A percentile compares a stretch with the other conserved stretches of the same genome.
These are phyloP conservation scores for Larimichthys polyactis DNA, from an alignment of 2,113 vertebrate species.

Conservation along the genomic window DNA sequence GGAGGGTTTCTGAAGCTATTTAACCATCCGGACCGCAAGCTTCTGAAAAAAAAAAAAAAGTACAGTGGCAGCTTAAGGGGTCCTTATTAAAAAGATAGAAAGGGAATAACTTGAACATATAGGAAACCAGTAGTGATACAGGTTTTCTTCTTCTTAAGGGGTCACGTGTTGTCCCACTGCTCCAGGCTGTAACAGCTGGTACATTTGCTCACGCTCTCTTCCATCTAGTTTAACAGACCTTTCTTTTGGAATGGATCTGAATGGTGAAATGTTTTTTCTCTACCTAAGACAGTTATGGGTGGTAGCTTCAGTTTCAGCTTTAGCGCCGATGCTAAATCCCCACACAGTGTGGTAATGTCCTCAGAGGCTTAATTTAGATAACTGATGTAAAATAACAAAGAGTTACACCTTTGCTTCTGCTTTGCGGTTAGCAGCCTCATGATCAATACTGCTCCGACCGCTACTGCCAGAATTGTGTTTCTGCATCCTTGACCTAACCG, in stretches of 20 bases:
- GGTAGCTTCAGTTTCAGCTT: not conserved
- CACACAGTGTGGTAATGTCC: not conserved
- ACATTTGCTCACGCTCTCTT: not conserved
- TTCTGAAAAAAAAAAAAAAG: not conserved
- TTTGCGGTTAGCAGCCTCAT: conserved; percentile 6
- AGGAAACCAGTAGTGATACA: not conserved
- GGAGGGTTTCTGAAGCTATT: not conserved
- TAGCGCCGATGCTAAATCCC: conserved; percentile 9
- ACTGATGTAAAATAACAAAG: not conserved
- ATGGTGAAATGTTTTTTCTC: conserved; percentile 1
- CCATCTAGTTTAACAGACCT: not conserved
- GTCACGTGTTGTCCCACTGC: too few species aligned
- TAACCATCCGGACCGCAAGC: not conserved
- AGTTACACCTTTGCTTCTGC: conserved; percentile 7
- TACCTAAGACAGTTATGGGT: not conserved
- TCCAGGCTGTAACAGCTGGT: not conserved
- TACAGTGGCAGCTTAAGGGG: not conserved
- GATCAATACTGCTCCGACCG: not conserved
- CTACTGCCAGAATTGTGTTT: conserved; percentile 9
- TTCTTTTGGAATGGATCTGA: conserved; percentile 1
- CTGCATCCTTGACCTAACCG: conserved; percentile 28
- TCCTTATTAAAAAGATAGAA: not conserved
- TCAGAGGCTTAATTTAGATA: not conserved
- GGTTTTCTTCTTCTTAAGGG: too few species aligned
- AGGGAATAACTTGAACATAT: not conserved